A percentile compares a stretch with the other conserved stretches of the same genome.
Conservation (phyloP, 1,140 invertebrate genomes). For the Neodiprion fabricii region DNA sequence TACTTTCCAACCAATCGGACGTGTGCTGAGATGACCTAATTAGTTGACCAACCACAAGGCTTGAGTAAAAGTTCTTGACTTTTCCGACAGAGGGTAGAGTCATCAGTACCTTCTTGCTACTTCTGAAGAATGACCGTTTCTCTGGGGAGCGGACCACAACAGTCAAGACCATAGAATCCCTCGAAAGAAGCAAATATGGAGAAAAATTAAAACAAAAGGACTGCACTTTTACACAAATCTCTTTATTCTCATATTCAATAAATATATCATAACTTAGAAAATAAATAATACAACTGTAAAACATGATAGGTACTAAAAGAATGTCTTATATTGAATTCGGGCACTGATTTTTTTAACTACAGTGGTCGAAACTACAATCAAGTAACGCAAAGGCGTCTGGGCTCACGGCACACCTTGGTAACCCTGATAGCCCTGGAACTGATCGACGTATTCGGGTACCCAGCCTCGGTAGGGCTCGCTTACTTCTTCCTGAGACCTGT, state of each 20-base stretch:
- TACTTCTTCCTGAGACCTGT: slow-evolving; percentile 54
- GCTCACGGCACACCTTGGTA: slow-evolving; percentile 50
- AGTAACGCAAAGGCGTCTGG: neutral
- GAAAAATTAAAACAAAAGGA: neutral
- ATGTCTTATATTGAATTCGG: neutral
- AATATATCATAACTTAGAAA: neutral
- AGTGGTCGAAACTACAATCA: no score
- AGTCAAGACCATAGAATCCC: neutral
- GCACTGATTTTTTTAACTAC: no score
- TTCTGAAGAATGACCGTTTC: neutral
- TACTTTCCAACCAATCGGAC: neutral
- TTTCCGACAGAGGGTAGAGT: neutral
- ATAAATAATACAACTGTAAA: neutral
- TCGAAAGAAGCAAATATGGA: neutral
- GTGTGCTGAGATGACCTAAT: neutral
- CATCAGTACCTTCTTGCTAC: neutral
- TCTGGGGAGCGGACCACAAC: neutral
- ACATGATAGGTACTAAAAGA: neutral
- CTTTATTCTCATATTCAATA: slow-evolving; percentile 4
- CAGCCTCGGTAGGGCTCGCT: slow-evolving; percentile 52
- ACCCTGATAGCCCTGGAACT: slow-evolving; percentile 35
- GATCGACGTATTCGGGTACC: slow-evolving; percentile 50
- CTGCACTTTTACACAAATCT: neutral
- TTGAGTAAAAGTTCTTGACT: neutral
- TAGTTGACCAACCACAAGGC: neutral